Evolutionary conservation across 2,797 vertebrate species (phyloP).

Genomic region (Thaleichthys pacificus): DNA sequence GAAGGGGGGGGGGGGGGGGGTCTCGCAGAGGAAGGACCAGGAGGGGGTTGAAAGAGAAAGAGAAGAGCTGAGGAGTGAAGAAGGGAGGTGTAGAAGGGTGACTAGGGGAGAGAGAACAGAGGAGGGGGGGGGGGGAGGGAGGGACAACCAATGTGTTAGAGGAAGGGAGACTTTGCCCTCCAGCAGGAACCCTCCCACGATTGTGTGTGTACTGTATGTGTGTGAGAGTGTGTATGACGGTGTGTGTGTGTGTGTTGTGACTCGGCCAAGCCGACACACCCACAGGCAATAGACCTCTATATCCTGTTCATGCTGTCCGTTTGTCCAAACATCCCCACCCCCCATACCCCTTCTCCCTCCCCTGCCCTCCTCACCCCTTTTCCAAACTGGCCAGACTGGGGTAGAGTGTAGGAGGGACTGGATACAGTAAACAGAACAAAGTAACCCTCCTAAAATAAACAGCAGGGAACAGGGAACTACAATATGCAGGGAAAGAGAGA

Average conservation of each 20-base stretch:
- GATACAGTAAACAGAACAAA: constrained; percentile 67
- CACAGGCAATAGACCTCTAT: constrained; percentile 77
- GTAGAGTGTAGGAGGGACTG: constrained; percentile 56
- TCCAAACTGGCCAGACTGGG: constrained; percentile 62
- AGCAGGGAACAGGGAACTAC: constrained; percentile 16
- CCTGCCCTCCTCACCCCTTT: constrained; percentile 48
- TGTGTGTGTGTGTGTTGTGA: constrained; percentile 42
- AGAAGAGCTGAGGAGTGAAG: constrained; percentile 57
- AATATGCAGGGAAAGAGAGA: background rate
- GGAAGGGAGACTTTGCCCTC: constrained; percentile 80
- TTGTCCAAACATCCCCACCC: constrained; percentile 73
- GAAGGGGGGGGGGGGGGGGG: constrained; percentile 35
- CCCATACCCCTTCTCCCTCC: constrained; percentile 22
- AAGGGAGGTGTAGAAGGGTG: constrained; percentile 64
- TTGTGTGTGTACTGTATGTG: constrained; percentile 46
- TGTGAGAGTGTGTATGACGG: constrained; percentile 8
- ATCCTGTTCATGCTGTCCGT: constrained; percentile 78
- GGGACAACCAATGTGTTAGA: constrained; percentile 67
- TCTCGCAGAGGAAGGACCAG: constrained; percentile 56
- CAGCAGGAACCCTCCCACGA: constrained; percentile 73
- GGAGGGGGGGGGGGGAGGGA: constrained; percentile 41
- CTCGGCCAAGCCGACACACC: constrained; percentile 76
- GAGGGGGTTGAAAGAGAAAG: constrained; percentile 59
- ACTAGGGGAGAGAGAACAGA: constrained; percentile 39
- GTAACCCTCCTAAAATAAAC: constrained; percentile 72